phyloP scores from a whole-genome alignment of 2,888 invertebrate genomes.

The Isotomurus palustris region DNA sequence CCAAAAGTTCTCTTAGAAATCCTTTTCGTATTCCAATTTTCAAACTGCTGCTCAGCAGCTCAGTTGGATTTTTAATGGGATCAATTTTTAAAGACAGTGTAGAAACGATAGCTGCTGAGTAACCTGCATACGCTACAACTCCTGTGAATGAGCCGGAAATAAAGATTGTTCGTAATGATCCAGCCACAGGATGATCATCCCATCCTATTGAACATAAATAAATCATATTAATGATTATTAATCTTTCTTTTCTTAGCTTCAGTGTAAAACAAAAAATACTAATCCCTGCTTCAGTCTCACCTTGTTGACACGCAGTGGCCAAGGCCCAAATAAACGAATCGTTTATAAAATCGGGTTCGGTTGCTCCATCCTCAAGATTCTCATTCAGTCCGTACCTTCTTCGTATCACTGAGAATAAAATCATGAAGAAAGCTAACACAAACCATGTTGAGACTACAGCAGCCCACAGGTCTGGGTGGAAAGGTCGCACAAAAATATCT shows the following conservation, averaged over 20 bases:
- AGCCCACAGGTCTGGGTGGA: conserved; percentile 38
- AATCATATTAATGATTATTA: background rate
- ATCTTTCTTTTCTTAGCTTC: background rate
- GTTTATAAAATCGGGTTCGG: conserved; percentile 37
- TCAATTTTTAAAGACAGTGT: conserved; percentile 35
- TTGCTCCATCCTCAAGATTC: conserved; percentile 8
- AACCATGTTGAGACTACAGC: conserved; percentile 41
- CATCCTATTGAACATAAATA: conserved; percentile 34
- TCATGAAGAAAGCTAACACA: conserved; percentile 35
- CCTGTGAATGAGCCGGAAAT: conserved; percentile 41
- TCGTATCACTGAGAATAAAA: conserved; percentile 33
- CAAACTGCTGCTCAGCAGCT: conserved; percentile 28
- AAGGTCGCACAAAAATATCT: conserved; percentile 42
- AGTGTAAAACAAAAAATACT: background rate
- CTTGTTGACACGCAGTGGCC: conserved; percentile 43
- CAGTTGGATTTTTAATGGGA: conserved; percentile 35
- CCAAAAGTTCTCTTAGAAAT: conserved; percentile 19
- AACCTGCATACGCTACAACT: conserved; percentile 42
- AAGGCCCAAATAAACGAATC: conserved; percentile 43
- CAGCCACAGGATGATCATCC: conserved; percentile 42
- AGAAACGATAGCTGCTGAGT: conserved; percentile 43
- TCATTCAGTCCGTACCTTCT: conserved; percentile 22
- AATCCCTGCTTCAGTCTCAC: conserved; percentile 7
- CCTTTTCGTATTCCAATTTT: conserved; percentile 33
- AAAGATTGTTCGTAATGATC: conserved; percentile 38